These are phyloP conservation scores for Decapterus maruadsi DNA, from an alignment of 2,797 vertebrate genomes.

Conservation along the genomic window DNA sequence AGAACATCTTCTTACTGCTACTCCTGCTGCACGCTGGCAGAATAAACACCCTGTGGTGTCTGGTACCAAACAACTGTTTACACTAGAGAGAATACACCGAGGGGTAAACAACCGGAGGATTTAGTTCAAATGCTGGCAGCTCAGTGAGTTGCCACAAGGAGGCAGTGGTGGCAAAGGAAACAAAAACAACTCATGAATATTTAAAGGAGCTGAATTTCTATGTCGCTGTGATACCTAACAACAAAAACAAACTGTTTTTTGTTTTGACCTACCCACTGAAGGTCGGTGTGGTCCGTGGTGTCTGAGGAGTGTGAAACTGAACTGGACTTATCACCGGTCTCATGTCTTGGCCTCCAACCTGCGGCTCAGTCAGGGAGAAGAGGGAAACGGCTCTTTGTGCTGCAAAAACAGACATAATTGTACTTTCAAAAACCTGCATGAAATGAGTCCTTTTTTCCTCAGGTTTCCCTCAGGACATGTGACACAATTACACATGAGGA, in stretches of 20 bases:
- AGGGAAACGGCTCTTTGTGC: slow-evolving; percentile 94
- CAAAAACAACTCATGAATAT: neutral
- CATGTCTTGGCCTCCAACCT: slow-evolving; percentile 79
- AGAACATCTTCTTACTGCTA: neutral
- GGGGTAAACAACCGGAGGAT: neutral
- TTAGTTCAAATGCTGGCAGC: neutral
- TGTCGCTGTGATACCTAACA: neutral
- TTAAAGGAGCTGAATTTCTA: neutral
- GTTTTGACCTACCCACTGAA: slow-evolving; percentile 82
- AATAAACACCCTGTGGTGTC: neutral
- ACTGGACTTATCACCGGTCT: slow-evolving; percentile 85
- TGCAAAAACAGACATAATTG: slow-evolving; percentile 70
- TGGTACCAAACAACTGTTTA: slow-evolving; percentile 13
- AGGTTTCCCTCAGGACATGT: neutral
- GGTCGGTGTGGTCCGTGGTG: slow-evolving; percentile 90
- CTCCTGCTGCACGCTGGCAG: neutral
- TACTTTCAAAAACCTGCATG: slow-evolving; percentile 13
- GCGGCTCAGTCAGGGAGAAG: slow-evolving; percentile 90
- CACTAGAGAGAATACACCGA: neutral
- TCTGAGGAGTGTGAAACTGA: slow-evolving; percentile 89
- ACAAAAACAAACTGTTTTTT: too few species aligned
- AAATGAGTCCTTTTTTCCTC: neutral
- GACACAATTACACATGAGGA: slow-evolving; percentile 34
- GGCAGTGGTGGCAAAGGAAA: slow-evolving; percentile 45
- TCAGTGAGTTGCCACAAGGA: slow-evolving; percentile 42